Percentiles rank a stretch among this genome's conserved stretches.
Conservation (phyloP, 2,113 vertebrate species). For the Hipposideros armiger region DNA sequence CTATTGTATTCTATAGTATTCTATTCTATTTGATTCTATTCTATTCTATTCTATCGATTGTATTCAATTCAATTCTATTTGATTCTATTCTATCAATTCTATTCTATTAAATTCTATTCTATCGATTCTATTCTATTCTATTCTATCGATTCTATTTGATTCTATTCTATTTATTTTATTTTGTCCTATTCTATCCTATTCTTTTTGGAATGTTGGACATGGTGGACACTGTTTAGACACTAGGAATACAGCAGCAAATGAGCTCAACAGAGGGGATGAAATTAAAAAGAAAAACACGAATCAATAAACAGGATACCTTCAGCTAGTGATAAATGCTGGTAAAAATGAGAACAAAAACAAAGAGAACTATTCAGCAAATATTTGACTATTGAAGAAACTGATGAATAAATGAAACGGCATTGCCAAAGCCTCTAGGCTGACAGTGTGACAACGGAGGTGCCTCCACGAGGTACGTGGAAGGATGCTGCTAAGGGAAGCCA, state of each 20-base stretch:
- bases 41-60: no score
- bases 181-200: no score
- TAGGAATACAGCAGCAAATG: background rate
- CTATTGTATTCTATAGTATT: no score
- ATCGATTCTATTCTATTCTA: no score
- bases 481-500: background rate
- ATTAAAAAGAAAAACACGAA: background rate
- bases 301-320: background rate
- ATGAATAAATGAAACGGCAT: background rate
- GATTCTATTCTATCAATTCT: no score
- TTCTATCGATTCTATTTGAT: no score
- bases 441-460: background rate
- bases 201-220: background rate
- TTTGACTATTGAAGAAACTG: background rate
- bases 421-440: background rate
- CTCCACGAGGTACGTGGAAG: background rate
- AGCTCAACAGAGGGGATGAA: background rate
- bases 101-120: no score
- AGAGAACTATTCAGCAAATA: background rate
- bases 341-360: constrained; percentile 9
- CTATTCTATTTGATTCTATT: no score
- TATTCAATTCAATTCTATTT: no score
- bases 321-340: background rate
- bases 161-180: no score
- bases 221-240: background rate